phyloP scores from a whole-genome alignment of 2,113 vertebrate genomes.

The Lasiurus borealis region DNA sequence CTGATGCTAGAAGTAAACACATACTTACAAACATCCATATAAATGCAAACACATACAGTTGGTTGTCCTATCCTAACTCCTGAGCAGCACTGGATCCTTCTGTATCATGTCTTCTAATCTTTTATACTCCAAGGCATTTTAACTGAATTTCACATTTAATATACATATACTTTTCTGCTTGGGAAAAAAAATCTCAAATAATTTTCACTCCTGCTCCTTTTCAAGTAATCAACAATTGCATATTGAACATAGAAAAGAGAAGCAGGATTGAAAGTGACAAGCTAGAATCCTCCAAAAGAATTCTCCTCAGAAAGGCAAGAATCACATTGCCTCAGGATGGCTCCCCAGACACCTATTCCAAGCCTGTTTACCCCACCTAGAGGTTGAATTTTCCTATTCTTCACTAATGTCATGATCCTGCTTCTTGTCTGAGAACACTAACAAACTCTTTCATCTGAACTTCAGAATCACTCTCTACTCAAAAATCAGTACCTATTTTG shows the following conservation, averaged over 20 bases:
- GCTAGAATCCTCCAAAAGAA: background rate
- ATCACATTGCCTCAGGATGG: background rate
- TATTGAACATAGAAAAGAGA: background rate
- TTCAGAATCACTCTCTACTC: constrained; percentile 17
- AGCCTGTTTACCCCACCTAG: background rate
- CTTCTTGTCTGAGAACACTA: background rate
- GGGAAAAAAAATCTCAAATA: background rate
- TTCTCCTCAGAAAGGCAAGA: background rate
- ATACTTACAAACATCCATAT: background rate
- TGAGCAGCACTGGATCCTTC: background rate
- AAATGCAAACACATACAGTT: background rate
- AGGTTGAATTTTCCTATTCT: background rate
- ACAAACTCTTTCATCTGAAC: constrained; percentile 36
- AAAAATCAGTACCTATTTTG: background rate
- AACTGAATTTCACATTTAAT: constrained; percentile 9
- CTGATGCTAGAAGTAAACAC: background rate
- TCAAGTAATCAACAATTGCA: background rate
- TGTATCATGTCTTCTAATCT: background rate
- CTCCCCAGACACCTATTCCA: background rate
- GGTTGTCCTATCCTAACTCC: background rate
- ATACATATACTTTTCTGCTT: background rate
- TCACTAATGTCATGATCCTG: background rate
- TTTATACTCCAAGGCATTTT: constrained; percentile 49
- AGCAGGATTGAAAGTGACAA: background rate
- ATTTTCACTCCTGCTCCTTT: background rate